Evolutionary conservation across 2,888 invertebrate genomes (phyloP).

Genomic region (Cantharis nigra): DNA sequence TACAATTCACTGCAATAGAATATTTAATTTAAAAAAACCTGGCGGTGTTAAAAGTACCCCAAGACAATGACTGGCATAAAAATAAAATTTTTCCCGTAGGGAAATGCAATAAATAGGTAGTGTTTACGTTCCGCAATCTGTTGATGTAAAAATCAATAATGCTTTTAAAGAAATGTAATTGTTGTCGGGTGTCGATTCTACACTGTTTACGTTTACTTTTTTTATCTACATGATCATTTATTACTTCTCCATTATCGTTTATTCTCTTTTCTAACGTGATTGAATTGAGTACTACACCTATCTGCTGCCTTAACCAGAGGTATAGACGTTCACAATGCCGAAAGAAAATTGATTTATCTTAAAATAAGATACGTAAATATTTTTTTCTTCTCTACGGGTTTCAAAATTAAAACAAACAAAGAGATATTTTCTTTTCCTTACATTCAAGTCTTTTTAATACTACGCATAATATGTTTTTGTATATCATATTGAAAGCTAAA

Average conservation of each 20-base stretch:
- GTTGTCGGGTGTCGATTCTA: slow-evolving; percentile 12
- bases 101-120: slow-evolving; percentile 16
- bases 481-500: neutral
- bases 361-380: neutral
- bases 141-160: slow-evolving; percentile 18
- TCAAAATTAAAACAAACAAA: neutral
- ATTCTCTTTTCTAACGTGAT: neutral
- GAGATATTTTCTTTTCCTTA: neutral
- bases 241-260: slow-evolving; percentile 4
- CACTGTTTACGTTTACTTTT: slow-evolving; percentile 10
- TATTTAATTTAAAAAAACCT: neutral
- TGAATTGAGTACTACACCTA: neutral
- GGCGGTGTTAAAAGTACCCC: neutral
- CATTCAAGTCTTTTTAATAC: neutral
- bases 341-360: neutral
- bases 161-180: slow-evolving; percentile 24
- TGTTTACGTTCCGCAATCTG: slow-evolving; percentile 15
- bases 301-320: neutral
- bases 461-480: neutral
- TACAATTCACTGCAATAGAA: neutral
- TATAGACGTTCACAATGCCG: neutral
- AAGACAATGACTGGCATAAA: slow-evolving; percentile 8
- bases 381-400: neutral
- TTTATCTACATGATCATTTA: slow-evolving; percentile 11
- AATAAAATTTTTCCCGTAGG: slow-evolving; percentile 7